Base-by-base conservation (phyloP, 2,888 invertebrate genomes). In the Agrochola lota region DNA sequence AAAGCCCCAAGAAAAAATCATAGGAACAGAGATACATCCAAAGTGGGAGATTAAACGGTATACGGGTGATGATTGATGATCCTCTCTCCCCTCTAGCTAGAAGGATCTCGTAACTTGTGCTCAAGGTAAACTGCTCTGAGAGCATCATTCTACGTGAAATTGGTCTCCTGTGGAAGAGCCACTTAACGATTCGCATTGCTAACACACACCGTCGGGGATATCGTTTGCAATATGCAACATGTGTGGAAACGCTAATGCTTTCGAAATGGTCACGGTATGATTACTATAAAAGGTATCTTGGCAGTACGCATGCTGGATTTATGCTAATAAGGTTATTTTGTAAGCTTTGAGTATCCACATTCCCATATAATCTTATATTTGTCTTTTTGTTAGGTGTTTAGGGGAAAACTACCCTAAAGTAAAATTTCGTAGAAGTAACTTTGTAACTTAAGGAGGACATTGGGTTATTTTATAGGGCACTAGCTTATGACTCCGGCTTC, bases 301-400 rank as follows among this genome's bases (percentile, higher is more conserved):
- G n/a, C 40, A 26, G 55, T 71, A 17, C 30, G 26, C 52, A 40
- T 23, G 12, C 11, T 35, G 59, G 46, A n/a, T 66, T 71, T 83
- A 49, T 83, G 82, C 46, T 75, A 57, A 78, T 67, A 71, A 26
- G 17, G 7, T 70, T 12, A 81, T 81, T 78, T 81, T 71, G 71
- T 55, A 78, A 67, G 60, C 46, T 83, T 64, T 23, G 8, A 17
- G 55, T 77, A 59, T n/a, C 2, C 15, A 57, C 23, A 35, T 8
- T 40, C 35, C 20, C 9, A 26, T 59, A 59, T n/a, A n/a, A 23
- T 11, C 23, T 55, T 15, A 46, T 23, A 23, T 55, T 12, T 49
- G 66, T 46, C 2, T n/a, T 30, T 40, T 23, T 40, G 26, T 26
- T 40, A 26, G 26, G 17, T 11, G 52, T 17, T 52, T n/a, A 7